Conservation (phyloP, 2,113 vertebrate genomes). For the Oenanthe melanoleuca region DNA sequence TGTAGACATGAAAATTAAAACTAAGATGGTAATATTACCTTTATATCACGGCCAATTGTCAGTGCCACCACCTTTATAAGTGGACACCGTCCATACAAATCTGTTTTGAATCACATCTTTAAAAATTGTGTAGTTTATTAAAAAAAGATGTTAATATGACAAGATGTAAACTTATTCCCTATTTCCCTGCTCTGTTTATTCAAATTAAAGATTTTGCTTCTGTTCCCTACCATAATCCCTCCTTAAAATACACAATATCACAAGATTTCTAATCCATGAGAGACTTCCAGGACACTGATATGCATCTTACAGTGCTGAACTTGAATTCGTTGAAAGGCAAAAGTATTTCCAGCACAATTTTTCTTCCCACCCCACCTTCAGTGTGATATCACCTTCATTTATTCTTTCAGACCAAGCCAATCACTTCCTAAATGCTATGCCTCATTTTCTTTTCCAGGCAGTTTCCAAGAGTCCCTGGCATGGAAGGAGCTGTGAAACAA, state of each 20-base stretch:
- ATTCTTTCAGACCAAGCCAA: background rate
- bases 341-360: background rate
- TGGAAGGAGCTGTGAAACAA: background rate
- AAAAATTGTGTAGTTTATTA: background rate
- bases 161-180: background rate
- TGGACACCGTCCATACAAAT: background rate
- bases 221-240: background rate
- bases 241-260: background rate
- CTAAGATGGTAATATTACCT: background rate
- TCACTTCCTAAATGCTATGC: background rate
- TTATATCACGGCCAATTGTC: background rate
- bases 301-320: background rate
- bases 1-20: background rate
- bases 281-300: background rate
- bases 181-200: background rate
- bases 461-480: background rate
- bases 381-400: background rate
- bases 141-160: background rate
- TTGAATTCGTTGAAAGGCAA: background rate
- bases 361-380: background rate
- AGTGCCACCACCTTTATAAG: background rate
- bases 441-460: background rate
- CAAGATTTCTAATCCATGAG: background rate
- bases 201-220: background rate
- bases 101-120: background rate